Percentiles rank a stretch among this genome's conserved stretches.
These are phyloP conservation scores for Parus major DNA, from an alignment of 2,113 vertebrate species.

Conservation along the genomic window DNA sequence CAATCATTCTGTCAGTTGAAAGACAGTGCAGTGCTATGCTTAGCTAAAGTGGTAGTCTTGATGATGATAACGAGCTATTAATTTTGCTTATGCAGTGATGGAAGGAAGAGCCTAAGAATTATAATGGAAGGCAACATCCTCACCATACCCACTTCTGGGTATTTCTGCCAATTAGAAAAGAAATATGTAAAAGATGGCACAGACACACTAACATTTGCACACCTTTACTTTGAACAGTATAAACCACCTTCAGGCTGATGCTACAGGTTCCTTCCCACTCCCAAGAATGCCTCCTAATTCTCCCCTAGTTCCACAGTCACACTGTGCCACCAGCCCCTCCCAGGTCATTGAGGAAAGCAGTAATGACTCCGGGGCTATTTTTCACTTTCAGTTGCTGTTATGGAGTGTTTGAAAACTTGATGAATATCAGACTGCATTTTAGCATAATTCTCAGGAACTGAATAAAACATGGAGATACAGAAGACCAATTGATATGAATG, in stretches of 20 bases:
- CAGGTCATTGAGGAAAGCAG: conserved; percentile 41
- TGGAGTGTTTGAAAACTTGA: conserved; percentile 69
- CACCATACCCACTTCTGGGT: not conserved
- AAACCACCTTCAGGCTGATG: not conserved
- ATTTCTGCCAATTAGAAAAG: conserved; percentile 4
- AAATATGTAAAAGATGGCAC: not conserved
- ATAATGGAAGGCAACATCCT: not conserved
- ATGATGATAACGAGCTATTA: conserved; percentile 7
- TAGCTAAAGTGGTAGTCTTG: not conserved
- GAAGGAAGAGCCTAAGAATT: not conserved
- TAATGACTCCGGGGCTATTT: conserved; percentile 28
- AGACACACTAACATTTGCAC: not conserved
- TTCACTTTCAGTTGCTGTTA: conserved; percentile 54
- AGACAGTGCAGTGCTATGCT: not conserved
- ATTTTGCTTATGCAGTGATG: not conserved
- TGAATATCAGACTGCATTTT: conserved; percentile 61
- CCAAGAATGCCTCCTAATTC: not conserved
- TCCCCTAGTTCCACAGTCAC: not conserved
- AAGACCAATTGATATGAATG: conserved; percentile 62
- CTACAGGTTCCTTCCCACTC: not conserved
- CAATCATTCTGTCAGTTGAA: conserved; percentile 13
- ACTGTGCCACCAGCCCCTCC: not conserved
- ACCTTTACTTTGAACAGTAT: not conserved
- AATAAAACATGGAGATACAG: conserved; percentile 68
- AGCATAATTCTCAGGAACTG: conserved; percentile 64